Conservation (phyloP, 1,140 invertebrate species). For the Magallana gigas region DNA sequence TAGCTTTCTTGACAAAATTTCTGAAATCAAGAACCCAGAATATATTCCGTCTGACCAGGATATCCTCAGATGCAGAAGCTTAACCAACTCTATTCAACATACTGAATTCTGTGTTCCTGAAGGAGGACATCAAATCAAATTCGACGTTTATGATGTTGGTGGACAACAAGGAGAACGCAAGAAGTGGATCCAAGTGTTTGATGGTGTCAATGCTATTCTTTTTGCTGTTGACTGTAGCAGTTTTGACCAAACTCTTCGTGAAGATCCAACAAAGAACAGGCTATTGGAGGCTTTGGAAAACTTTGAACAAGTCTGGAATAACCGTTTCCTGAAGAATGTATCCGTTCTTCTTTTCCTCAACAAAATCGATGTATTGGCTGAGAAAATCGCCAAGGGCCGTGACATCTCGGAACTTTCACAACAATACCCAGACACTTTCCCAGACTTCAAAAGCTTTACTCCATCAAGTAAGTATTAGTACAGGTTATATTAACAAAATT, state of each 20-base stretch:
- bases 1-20: conserved; percentile 76
- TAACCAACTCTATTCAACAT: conserved; percentile 73
- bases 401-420: conserved; percentile 63
- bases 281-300: conserved; percentile 86
- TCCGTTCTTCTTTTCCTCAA: conserved; percentile 91
- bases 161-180: conserved; percentile 90
- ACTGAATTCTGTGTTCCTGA: conserved; percentile 75
- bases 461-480: conserved; percentile 65
- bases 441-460: conserved; percentile 65
- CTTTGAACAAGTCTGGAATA: conserved; percentile 89
- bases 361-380: conserved; percentile 88
- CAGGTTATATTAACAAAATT: too few species aligned
- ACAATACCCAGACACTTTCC: conserved; percentile 66
- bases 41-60: conserved; percentile 77
- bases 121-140: conserved; percentile 69
- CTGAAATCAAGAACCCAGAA: conserved; percentile 62
- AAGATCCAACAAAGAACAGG: conserved; percentile 86
- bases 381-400: conserved; percentile 84
- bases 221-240: conserved; percentile 89
- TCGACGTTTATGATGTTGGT: conserved; percentile 80
- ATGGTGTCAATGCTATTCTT: conserved; percentile 88
- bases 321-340: conserved; percentile 86
- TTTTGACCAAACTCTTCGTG: conserved; percentile 88
- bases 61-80: conserved; percentile 74
- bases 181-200: conserved; percentile 92